phyloP scores from a whole-genome alignment of 2,113 vertebrate genomes.

The Melospiza melodia region DNA sequence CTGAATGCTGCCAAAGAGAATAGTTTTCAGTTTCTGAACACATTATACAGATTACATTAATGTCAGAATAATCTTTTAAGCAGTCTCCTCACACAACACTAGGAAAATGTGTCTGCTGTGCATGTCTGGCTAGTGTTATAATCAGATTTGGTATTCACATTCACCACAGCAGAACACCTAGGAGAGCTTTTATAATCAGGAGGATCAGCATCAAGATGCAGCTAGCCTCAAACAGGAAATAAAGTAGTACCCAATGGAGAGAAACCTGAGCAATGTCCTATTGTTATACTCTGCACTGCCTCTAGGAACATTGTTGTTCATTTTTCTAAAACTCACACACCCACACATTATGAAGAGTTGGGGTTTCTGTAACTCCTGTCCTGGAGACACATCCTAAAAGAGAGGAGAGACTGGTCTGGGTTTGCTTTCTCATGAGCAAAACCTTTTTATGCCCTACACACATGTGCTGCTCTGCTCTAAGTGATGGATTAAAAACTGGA shows the following conservation, averaged over 20 bases:
- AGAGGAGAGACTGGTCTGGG: neutral
- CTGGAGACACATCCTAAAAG: neutral
- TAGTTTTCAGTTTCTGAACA: neutral
- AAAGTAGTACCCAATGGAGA: neutral
- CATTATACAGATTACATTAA: neutral
- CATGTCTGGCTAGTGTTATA: neutral
- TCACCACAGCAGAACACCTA: neutral
- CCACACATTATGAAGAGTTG: neutral
- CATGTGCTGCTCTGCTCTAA: neutral
- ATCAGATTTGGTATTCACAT: neutral
- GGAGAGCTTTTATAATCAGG: neutral
- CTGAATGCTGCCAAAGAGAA: neutral
- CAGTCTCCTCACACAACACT: neutral
- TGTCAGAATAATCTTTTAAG: neutral
- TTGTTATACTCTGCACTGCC: neutral
- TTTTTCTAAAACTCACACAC: neutral
- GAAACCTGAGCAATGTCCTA: neutral
- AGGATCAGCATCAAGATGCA: neutral
- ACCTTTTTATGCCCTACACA: too few relatives aligned
- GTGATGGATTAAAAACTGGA: neutral
- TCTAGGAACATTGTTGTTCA: neutral
- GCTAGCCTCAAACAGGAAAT: neutral
- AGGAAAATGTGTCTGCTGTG: neutral
- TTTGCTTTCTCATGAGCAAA: neutral
- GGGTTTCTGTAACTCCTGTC: neutral